Evolutionary conservation across 2,113 vertebrate species (phyloP), one percentile per base, ranked within the genome.

Genomic region (Galemys pyrenaicus): DNA sequence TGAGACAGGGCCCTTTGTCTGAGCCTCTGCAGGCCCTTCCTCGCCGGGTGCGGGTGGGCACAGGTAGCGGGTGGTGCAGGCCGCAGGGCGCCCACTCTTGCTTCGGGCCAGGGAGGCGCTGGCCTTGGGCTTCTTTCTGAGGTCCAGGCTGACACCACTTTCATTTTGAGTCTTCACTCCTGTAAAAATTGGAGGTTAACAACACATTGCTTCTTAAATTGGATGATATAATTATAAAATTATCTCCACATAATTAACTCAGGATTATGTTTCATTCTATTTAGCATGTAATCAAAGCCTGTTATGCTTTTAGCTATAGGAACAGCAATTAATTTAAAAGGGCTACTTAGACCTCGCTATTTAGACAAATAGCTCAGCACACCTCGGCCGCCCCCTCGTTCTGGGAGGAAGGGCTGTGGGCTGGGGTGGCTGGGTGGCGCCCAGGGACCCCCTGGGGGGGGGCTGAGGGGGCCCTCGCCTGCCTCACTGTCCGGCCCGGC

Each of bases 171-270:
- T 95, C 96, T 96, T 97, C 95, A 79, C 93, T 96, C 90, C 93
- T 96, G 85, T 97, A 97, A 87, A 97, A 97, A 97, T 86, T 90
- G 94, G 97, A 97, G 96, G 97, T 98, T 98, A 90, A 97, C 97
- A 97, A 98, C 97, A 97, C 98, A 93, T 96, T 96, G 97, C 97
- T 97, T 97, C 98, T 98, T 97, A 98, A 98, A 98, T 96, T 97
- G 98, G 98, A 98, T 98, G 98, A 98, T 98, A 98, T 98, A 98
- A 98, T 98, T 98, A 98, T 98, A 98, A 98, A 98, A 98, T 98
- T 98, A 98, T 98, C 98, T 98, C 98, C 98, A 98, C 97, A 89
- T 98, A 98, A 98, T 98, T 98, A 98, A 98, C 98, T 98, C 97
- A 98, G 98, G 98, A 98, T 98, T 98, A 98, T 95, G 98, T 98